Base-by-base conservation (phyloP, 2,888 invertebrate genomes). In the Abrostola triplasia region DNA sequence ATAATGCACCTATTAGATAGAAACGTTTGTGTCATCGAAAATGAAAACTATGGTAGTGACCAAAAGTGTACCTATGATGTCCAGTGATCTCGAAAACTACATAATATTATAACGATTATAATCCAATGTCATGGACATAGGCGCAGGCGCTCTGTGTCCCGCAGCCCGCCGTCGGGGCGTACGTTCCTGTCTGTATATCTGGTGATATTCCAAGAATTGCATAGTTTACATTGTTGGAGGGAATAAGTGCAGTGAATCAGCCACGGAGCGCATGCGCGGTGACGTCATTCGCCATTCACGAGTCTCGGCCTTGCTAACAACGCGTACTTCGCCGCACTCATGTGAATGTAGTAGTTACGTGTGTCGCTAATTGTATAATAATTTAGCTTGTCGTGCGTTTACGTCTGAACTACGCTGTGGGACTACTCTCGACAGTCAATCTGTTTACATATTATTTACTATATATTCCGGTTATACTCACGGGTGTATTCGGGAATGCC, bases 251-350 rank as follows among this genome's bases (percentile, higher is more conserved):
- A 48, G 62, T 71, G 72, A 72, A 40, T 72, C 74, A 72, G 52
- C 36, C 48, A n/a, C 50, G 42, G 13, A 47, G 36, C 49, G 35
- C 35, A 24, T 36, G 13, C 6, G 13, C 24, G 41, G 48, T 80
- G 80, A 80, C 73, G 82, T 79, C 80, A 79, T 49, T 54, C 61
- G 57, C 60, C 82, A 80, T 78, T 80, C 77, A 80, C 44, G 52
- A 62, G 36, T 51, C 47, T 51, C 60, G 64, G 42, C 64, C 70
- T 54, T 61, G 68, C 67, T 11, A 13, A 35, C 52, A 36, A 10
- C 9, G 35, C 49, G 11, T 6, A n/a, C 36, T 35, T 12, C 9
- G 47, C 48, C 5, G 41, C 51, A 38, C 10, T 37, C 42, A 12
- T 41, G 35, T 9, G 40, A 1, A 9, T 7, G 9, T n/a, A 40